Evolutionary conservation across 1,140 invertebrate genomes (phyloP).

Genomic region (Trichonephila inaurata): DNA sequence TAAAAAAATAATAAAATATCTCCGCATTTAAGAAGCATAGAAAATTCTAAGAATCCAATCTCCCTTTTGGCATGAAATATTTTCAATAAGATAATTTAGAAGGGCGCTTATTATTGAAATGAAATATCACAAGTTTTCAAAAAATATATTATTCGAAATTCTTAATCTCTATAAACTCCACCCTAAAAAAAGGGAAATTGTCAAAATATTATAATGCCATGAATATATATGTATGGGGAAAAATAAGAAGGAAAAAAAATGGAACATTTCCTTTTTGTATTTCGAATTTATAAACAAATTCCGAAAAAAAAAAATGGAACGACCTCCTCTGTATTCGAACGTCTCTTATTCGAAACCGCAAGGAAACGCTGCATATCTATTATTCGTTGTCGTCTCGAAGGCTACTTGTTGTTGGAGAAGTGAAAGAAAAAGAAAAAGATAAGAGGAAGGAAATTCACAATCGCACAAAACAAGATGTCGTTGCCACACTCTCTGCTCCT

Average conservation of each 20-base stretch:
- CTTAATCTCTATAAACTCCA: no score
- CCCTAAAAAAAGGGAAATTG: no score
- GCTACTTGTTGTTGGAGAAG: neutral
- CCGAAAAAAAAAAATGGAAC: neutral
- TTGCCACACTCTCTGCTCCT: neutral
- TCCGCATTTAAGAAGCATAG: no score
- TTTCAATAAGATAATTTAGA: no score
- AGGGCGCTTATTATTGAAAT: no score
- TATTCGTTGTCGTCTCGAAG: neutral
- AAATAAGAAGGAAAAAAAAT: neutral
- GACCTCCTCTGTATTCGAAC: neutral
- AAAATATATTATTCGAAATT: no score
- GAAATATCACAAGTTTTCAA: no score
- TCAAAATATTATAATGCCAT: no score
- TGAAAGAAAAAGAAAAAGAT: neutral
- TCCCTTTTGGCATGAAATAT: no score
- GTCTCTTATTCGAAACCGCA: neutral
- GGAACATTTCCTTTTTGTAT: neutral
- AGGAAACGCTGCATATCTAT: constrained; percentile 3
- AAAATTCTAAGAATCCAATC: no score
- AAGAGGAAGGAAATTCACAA: neutral
- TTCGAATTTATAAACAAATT: neutral
- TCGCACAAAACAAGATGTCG: constrained; percentile 17
- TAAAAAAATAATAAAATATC: no score
- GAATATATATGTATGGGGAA: no score